Percentiles rank a stretch among this genome's conserved stretches.
phyloP scores from a whole-genome alignment of 1,140 invertebrate species.

The Aplysia californica region DNA sequence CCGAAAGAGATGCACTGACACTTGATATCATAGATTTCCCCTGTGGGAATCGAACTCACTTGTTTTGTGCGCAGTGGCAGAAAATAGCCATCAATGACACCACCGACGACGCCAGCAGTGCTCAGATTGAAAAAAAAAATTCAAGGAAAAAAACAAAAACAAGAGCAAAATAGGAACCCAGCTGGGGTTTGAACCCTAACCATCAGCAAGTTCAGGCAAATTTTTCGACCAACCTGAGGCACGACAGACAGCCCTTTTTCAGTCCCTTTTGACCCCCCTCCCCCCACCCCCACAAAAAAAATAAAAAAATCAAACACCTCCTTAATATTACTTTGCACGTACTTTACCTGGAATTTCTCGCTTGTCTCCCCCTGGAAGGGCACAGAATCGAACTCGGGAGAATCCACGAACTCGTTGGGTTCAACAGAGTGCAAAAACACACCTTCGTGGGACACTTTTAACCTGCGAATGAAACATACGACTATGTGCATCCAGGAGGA shows the following conservation, averaged over 20 bases:
- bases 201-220: not conserved
- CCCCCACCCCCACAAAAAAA: not conserved
- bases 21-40: too few relatives aligned
- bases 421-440: slow-evolving; percentile 85
- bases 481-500: too few relatives aligned
- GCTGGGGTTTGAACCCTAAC: not conserved
- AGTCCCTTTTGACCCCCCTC: not conserved
- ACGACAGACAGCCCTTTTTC: not conserved
- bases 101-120: not conserved
- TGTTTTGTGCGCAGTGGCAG: too few relatives aligned
- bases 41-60: too few relatives aligned
- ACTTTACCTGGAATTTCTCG: slow-evolving; percentile 77
- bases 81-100: too few relatives aligned
- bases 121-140: slow-evolving; percentile 8
- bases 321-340: not conserved
- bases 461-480: too few relatives aligned
- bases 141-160: not conserved
- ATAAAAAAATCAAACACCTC: not conserved
- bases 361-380: slow-evolving; percentile 67
- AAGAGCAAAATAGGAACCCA: not conserved
- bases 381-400: slow-evolving; percentile 84
- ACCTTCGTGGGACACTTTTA: slow-evolving; percentile 84
- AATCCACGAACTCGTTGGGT: slow-evolving; percentile 86
- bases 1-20: too few relatives aligned
- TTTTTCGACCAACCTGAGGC: too few relatives aligned